These are phyloP conservation scores for Xiphophorus maculatus DNA, from an alignment of 2,113 vertebrate species.

Conservation along the genomic window DNA sequence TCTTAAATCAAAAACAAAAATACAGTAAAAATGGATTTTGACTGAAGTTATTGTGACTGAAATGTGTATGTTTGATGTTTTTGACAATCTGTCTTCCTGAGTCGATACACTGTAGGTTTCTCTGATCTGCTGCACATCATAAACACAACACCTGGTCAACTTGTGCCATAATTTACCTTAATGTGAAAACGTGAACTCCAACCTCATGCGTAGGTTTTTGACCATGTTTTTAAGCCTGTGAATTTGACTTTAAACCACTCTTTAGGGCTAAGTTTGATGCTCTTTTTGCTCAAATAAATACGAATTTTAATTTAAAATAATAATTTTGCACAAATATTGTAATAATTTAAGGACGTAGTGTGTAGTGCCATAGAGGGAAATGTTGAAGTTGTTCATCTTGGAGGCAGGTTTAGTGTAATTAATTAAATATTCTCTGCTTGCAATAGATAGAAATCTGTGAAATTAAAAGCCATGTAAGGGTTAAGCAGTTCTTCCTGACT, in stretches of 20 bases:
- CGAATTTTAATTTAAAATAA: background rate
- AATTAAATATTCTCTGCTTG: background rate
- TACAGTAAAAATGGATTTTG: background rate
- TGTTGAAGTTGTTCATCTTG: background rate
- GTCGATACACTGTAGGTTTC: slow-evolving; percentile 36
- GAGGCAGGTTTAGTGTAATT: background rate
- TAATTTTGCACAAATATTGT: background rate
- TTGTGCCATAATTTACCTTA: slow-evolving; percentile 21
- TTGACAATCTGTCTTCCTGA: slow-evolving; percentile 77
- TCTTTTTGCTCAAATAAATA: background rate
- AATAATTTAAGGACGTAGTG: background rate
- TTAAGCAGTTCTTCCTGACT: slow-evolving; percentile 19
- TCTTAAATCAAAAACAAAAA: background rate
- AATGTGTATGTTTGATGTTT: slow-evolving; percentile 60
- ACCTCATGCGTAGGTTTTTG: slow-evolving; percentile 2
- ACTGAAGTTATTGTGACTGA: slow-evolving; percentile 5
- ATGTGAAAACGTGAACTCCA: background rate
- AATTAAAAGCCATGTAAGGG: slow-evolving; percentile 49
- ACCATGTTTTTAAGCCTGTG: background rate
- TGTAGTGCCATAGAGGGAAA: background rate
- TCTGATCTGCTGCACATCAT: background rate
- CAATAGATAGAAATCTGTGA: slow-evolving; percentile 22
- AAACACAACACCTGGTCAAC: background rate
- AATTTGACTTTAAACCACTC: background rate
- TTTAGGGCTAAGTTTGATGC: background rate